These are phyloP conservation scores for Willowsia nigromaculata DNA, from an alignment of 2,888 invertebrate genomes.

Conservation along the genomic window DNA sequence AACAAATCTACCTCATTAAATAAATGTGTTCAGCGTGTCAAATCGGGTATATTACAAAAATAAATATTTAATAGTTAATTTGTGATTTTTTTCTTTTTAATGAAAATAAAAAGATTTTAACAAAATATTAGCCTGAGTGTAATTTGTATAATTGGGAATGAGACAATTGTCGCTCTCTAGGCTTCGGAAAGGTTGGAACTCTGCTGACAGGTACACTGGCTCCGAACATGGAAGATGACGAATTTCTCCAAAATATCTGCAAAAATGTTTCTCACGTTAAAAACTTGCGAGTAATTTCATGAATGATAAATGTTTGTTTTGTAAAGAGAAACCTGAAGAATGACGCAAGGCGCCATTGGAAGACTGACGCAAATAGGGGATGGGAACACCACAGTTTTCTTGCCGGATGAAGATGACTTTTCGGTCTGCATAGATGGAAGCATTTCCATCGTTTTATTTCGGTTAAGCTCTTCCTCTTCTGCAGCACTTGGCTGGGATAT, in stretches of 20 bases:
- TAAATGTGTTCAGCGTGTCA: no score
- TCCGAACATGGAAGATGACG: slow-evolving; percentile 40
- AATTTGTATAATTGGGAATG: background rate
- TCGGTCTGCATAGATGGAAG: no score
- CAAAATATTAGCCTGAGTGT: background rate
- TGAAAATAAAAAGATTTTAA: background rate
- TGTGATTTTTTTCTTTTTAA: no score
- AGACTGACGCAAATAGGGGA: slow-evolving; percentile 58
- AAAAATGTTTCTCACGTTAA: no score
- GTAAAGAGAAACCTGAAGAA: slow-evolving; percentile 57
- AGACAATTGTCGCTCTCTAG: background rate
- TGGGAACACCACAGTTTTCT: slow-evolving; percentile 37
- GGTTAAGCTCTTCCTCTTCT: background rate
- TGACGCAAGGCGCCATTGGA: slow-evolving; percentile 42
- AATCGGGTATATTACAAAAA: no score
- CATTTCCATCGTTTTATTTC: background rate
- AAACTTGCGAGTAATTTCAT: background rate
- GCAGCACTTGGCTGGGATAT: background rate
- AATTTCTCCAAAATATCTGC: slow-evolving; percentile 68
- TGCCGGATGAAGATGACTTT: background rate
- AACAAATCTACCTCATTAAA: no score
- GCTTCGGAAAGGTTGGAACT: slow-evolving; percentile 36
- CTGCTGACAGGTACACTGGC: slow-evolving; percentile 3
- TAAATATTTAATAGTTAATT: no score
- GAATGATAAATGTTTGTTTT: background rate